Percentiles rank a stretch among this genome's conserved stretches.
Evolutionary conservation across 1,140 invertebrate species (phyloP).

Genomic region (Scaptomyza graminum): DNA sequence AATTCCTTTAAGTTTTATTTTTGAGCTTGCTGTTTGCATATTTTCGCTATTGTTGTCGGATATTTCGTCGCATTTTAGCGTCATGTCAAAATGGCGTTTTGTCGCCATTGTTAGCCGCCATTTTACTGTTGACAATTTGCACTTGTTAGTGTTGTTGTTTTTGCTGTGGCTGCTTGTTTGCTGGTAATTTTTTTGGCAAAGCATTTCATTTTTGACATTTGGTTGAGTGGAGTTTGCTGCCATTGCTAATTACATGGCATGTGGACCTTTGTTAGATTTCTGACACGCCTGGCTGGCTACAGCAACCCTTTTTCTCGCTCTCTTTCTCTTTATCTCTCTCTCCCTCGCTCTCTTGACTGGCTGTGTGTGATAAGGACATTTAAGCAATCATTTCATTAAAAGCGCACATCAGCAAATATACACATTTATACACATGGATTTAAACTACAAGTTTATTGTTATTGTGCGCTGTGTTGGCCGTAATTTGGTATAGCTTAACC

Average conservation of each 20-base stretch:
- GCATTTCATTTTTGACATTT: slow-evolving; percentile 47
- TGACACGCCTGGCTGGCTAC: slow-evolving; percentile 53
- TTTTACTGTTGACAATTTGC: slow-evolving; percentile 38
- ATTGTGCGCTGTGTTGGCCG: slow-evolving; percentile 74
- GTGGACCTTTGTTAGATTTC: slow-evolving; percentile 56
- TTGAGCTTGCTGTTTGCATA: neutral
- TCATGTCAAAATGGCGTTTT: slow-evolving; percentile 37
- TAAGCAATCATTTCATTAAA: slow-evolving; percentile 67
- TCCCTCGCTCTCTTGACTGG: slow-evolving; percentile 6
- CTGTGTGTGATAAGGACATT: slow-evolving; percentile 64
- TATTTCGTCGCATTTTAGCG: slow-evolving; percentile 24
- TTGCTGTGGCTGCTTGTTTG: slow-evolving; percentile 20
- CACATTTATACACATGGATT: slow-evolving; percentile 37
- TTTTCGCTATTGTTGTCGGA: slow-evolving; percentile 17
- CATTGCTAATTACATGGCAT: slow-evolving; percentile 72
- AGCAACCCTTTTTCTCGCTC: neutral
- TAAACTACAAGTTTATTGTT: slow-evolving; percentile 77
- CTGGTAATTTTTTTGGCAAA: slow-evolving; percentile 24
- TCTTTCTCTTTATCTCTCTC: neutral
- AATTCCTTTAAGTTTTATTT: neutral
- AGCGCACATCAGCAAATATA: slow-evolving; percentile 19
- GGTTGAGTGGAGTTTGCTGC: slow-evolving; percentile 33
- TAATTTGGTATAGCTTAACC: slow-evolving; percentile 76
- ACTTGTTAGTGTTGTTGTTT: slow-evolving; percentile 1
- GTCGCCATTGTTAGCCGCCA: slow-evolving; percentile 27